Evolutionary conservation across 2,888 invertebrate genomes (phyloP).

Genomic region (Eumacrocentrus americanus): DNA sequence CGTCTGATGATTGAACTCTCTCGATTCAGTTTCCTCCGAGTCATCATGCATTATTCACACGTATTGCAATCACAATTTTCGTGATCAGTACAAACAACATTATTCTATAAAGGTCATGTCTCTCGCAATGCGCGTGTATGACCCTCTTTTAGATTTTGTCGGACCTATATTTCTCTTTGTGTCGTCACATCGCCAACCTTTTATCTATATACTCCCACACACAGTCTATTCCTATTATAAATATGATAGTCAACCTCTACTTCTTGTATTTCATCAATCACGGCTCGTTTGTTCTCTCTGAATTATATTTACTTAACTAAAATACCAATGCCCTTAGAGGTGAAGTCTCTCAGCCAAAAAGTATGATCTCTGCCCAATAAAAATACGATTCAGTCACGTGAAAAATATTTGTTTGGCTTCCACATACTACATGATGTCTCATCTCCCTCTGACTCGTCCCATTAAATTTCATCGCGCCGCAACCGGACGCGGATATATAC

Average conservation of each 20-base stretch:
- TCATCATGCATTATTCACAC: background rate
- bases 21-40: background rate
- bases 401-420: slow-evolving; percentile 12
- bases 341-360: no score
- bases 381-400: background rate
- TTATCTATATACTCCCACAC: background rate
- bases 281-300: no score
- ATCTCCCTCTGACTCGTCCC: slow-evolving; percentile 17
- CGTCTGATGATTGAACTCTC: background rate
- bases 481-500: slow-evolving; percentile 26
- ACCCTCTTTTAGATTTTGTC: slow-evolving; percentile 8
- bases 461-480: slow-evolving; percentile 35
- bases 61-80: slow-evolving; percentile 6
- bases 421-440: background rate
- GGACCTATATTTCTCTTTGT: background rate
- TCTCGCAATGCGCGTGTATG: slow-evolving; percentile 2
- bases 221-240: background rate
- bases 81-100: slow-evolving; percentile 10
- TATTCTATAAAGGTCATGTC: slow-evolving; percentile 18
- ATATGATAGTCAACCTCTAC: no score
- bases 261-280: no score
- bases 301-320: no score
- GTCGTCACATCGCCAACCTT: background rate
- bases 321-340: no score
- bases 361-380: no score